Percentiles rank a stretch among this genome's conserved stretches.
These are phyloP conservation scores for Cylloceria caligata DNA, from an alignment of 2,888 invertebrate species.

Conservation along the genomic window DNA sequence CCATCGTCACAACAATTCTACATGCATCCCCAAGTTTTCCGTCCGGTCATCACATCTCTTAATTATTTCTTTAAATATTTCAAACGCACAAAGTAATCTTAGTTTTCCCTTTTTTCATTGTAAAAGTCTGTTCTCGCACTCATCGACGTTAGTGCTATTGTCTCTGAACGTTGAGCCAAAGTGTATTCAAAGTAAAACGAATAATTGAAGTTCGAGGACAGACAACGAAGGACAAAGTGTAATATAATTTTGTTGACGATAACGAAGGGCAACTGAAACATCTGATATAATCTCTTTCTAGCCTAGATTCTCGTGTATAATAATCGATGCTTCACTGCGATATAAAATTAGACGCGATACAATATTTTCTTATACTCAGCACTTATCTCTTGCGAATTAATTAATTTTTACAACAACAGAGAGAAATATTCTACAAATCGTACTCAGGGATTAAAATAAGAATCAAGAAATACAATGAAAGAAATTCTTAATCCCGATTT, in stretches of 20 bases:
- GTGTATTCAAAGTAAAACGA: background rate
- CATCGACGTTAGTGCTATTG: too few species aligned
- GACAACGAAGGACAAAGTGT: background rate
- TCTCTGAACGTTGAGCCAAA: background rate
- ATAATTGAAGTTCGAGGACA: background rate
- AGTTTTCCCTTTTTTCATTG: too few species aligned
- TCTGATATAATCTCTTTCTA: background rate
- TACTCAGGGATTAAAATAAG: background rate
- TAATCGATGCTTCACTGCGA: background rate
- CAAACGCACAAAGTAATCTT: too few species aligned
- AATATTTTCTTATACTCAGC: background rate
- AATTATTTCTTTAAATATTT: too few species aligned
- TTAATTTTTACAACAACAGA: background rate
- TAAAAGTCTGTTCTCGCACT: too few species aligned
- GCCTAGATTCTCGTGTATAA: background rate
- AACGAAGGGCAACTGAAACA: background rate
- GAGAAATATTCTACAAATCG: too few species aligned
- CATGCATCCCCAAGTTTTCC: too few species aligned
- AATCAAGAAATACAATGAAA: background rate
- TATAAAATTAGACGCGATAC: conserved; percentile 6
- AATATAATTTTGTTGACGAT: background rate
- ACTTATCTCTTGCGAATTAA: background rate
- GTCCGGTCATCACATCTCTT: too few species aligned
- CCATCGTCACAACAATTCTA: too few species aligned
- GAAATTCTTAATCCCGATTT: conserved; percentile 53